Base-by-base conservation (phyloP, 1,140 invertebrate species). In the Gerris buenoi region DNA sequence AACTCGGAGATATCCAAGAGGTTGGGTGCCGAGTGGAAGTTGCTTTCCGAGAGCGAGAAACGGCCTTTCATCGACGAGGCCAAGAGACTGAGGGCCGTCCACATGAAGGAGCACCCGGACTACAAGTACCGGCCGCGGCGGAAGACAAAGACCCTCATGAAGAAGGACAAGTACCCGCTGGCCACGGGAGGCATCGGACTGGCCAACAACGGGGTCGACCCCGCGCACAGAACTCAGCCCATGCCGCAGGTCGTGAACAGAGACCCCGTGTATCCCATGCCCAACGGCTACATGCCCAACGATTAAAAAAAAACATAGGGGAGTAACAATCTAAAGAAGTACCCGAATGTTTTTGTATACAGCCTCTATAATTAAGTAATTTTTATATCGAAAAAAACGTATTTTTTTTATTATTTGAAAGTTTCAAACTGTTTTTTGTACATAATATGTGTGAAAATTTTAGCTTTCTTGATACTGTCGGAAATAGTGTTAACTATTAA, bases 41-140 rank as follows among this genome's bases (percentile, higher is more conserved):
- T 96, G 60, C 82, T 99, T n/a, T 91, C 88, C 61, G 97, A 99
- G 76, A 81, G 88, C 0, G 95, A 99, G 74, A 99, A 99, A 77
- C 81, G 96, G 67, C 97, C 97, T 2, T 99, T 99, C 80, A 99
- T 99, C 74, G 97, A 99, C 79, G 97, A 99, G 77, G 97, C 97
- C 25, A 99, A 99, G 79, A 83, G 97, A 71, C 81, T 99, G 69
- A 82, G 97, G n/a, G 94, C 95, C 0, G 89, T 98, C 13, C 97
- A 99, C 80, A 99, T 99, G 97, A 98, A 97, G 78, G 96, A 99
- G 75, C 96, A 99, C 77, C 97, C 97, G 0, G 97, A 99, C 76
- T 99, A 99, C 82, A 99, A 99, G 78, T 99, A 99, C 80, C 79
- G 91, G 71, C 92, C 92, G 2, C 80, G 91, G 65, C 83, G 91